A percentile compares a stretch with the other conserved stretches of the same genome.
Evolutionary conservation across 1,140 invertebrate species (phyloP).

Genomic region (Mercenaria mercenaria): DNA sequence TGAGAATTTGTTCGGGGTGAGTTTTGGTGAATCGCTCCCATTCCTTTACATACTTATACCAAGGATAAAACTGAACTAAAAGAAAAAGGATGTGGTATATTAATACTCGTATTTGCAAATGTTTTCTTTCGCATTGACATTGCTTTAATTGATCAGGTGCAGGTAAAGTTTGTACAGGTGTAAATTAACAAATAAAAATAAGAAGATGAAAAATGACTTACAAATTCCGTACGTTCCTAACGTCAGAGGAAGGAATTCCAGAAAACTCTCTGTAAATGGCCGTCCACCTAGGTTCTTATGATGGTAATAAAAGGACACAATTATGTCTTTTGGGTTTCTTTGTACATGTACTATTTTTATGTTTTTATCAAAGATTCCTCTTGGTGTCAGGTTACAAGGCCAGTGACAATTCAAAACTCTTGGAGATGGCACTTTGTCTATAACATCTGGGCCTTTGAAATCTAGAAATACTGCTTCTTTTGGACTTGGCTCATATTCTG

Average conservation of each 20-base stretch:
- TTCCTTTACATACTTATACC: conserved; percentile 20
- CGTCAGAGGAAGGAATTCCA: background rate
- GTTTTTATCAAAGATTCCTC: conserved; percentile 30
- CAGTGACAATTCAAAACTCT: conserved; percentile 44
- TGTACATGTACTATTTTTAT: conserved; percentile 47
- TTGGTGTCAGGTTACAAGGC: conserved; percentile 1
- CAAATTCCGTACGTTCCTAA: background rate
- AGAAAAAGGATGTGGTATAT: too few species aligned
- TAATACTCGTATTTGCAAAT: too few species aligned
- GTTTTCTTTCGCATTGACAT: too few species aligned
- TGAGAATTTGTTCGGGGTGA: conserved; percentile 7
- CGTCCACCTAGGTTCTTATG: background rate
- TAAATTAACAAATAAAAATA: too few species aligned
- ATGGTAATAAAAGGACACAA: conserved; percentile 42
- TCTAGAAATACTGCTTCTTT: conserved; percentile 33
- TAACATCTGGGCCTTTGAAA: background rate
- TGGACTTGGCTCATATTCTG: conserved; percentile 29
- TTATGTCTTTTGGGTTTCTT: conserved; percentile 25
- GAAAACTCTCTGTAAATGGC: background rate
- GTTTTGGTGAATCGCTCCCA: background rate
- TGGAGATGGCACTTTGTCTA: background rate
- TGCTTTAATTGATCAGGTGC: too few species aligned
- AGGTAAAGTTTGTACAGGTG: too few species aligned
- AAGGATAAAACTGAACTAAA: background rate
- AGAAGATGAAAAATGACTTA: too few species aligned